Conservation (phyloP, 2,113 vertebrate species). For the Atrichornis clamosus region DNA sequence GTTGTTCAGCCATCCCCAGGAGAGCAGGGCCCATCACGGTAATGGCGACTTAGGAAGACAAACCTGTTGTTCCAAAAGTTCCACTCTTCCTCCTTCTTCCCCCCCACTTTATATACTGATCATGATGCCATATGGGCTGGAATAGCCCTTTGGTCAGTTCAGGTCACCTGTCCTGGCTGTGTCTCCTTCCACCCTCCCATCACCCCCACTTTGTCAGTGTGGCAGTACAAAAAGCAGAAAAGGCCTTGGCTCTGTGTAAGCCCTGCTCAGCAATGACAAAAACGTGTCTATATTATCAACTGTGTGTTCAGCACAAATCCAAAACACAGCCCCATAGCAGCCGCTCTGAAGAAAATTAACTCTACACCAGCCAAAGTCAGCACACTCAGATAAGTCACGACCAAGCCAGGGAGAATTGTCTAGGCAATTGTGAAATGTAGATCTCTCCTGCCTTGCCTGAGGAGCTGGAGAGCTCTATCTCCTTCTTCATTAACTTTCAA, state of each 20-base stretch:
- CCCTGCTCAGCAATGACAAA: not conserved
- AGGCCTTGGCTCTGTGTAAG: not conserved
- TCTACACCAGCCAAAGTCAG: not conserved
- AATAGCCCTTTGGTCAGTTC: not conserved
- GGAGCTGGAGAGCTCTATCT: not conserved
- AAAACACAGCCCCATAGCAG: not conserved
- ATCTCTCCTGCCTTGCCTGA: not conserved
- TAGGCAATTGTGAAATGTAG: not conserved
- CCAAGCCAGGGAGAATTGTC: not conserved
- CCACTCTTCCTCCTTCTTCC: not conserved
- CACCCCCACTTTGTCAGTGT: rapidly evolving
- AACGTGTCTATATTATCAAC: not conserved
- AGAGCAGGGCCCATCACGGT: not conserved
- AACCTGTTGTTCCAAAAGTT: not conserved
- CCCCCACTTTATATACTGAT: not conserved
- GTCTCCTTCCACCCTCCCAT: not conserved
- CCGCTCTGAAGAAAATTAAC: not conserved
- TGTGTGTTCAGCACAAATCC: not conserved
- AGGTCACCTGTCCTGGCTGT: not conserved
- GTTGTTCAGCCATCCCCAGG: not conserved
- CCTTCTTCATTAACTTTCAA: not conserved
- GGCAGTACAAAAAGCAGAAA: not conserved
- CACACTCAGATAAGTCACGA: not conserved
- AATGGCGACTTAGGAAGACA: not conserved
- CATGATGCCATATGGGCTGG: not conserved